Evolutionary conservation across 2,797 vertebrate genomes (phyloP).

Genomic region (Sebastes elongatus): DNA sequence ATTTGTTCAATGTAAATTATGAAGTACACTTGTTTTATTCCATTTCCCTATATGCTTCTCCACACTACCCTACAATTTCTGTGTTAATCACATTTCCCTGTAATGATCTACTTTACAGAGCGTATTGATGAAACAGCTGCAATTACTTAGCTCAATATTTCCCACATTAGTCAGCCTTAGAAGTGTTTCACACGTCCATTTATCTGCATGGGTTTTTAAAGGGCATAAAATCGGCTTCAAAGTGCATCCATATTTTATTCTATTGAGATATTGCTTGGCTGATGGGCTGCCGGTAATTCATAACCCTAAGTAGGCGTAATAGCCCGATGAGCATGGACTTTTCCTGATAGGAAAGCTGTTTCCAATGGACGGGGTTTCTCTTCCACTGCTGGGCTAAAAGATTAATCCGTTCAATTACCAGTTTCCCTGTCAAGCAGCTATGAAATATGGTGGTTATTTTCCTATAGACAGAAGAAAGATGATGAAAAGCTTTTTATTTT

Average conservation of each 20-base stretch:
- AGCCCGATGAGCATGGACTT: slow-evolving; percentile 65
- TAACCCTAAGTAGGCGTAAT: slow-evolving; percentile 76
- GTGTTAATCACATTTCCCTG: slow-evolving; percentile 76
- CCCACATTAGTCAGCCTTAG: slow-evolving; percentile 80
- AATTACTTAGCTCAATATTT: slow-evolving; percentile 84
- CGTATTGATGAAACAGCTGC: slow-evolving; percentile 78
- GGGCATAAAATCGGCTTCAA: slow-evolving; percentile 68
- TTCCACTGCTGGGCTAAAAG: slow-evolving; percentile 52
- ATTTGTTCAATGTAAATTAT: slow-evolving; percentile 43
- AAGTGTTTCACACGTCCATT: slow-evolving; percentile 77
- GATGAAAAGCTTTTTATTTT: slow-evolving; percentile 29
- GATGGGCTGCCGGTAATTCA: slow-evolving; percentile 82
- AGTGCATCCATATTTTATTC: slow-evolving; percentile 83
- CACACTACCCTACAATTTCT: slow-evolving; percentile 52
- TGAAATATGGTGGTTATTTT: slow-evolving; percentile 65
- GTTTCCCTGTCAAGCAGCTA: slow-evolving; percentile 55
- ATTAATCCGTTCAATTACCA: slow-evolving; percentile 65
- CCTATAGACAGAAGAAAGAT: slow-evolving; percentile 37
- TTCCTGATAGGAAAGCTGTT: slow-evolving; percentile 71
- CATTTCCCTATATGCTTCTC: slow-evolving; percentile 29
- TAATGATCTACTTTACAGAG: slow-evolving; percentile 76
- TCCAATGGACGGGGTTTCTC: slow-evolving; percentile 59
- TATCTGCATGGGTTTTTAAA: slow-evolving; percentile 76
- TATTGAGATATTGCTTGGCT: slow-evolving; percentile 74
- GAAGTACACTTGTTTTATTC: slow-evolving; percentile 46